A percentile compares a stretch with the other conserved stretches of the same genome.
phyloP scores from a whole-genome alignment of 2,797 vertebrate species.

The Picus viridis region DNA sequence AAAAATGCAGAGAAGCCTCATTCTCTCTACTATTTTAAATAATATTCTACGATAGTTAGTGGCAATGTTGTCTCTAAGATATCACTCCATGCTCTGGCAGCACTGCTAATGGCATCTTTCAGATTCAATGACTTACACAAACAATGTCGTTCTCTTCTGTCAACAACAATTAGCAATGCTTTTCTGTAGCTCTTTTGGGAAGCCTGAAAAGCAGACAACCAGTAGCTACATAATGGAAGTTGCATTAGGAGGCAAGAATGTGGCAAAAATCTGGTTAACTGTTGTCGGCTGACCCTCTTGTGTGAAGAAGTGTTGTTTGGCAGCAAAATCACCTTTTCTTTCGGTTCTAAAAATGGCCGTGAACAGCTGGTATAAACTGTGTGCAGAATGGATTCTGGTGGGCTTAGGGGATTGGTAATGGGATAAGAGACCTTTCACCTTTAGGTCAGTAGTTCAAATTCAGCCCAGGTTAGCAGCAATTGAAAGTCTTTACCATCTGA shows the following conservation, averaged over 20 bases:
- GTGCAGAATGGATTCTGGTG: constrained; percentile 64
- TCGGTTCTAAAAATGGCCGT: constrained; percentile 38
- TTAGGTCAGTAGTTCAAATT: constrained; percentile 66
- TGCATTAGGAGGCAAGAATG: constrained; percentile 73
- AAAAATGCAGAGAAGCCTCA: neutral
- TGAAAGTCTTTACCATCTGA: constrained; percentile 65
- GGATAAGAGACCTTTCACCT: constrained; percentile 75
- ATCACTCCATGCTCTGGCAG: constrained; percentile 47
- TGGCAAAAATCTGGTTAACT: constrained; percentile 75
- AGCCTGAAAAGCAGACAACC: constrained; percentile 64
- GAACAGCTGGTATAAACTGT: constrained; percentile 70
- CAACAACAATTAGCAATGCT: constrained; percentile 74
- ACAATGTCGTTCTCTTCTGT: constrained; percentile 70
- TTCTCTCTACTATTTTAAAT: neutral
- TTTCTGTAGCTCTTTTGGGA: constrained; percentile 63
- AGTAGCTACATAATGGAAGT: constrained; percentile 67
- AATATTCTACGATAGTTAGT: neutral
- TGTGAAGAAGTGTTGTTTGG: constrained; percentile 64
- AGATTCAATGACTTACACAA: constrained; percentile 72
- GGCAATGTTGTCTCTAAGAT: constrained; percentile 5
- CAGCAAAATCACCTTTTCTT: constrained; percentile 70
- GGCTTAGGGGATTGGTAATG: constrained; percentile 64
- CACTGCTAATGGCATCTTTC: constrained; percentile 66
- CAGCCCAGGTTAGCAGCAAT: constrained; percentile 70
- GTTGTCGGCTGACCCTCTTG: constrained; percentile 69